Percentiles rank a stretch among this genome's conserved stretches.
Conservation (phyloP, 2,113 vertebrate genomes). For the Gymnarchus niloticus region DNA sequence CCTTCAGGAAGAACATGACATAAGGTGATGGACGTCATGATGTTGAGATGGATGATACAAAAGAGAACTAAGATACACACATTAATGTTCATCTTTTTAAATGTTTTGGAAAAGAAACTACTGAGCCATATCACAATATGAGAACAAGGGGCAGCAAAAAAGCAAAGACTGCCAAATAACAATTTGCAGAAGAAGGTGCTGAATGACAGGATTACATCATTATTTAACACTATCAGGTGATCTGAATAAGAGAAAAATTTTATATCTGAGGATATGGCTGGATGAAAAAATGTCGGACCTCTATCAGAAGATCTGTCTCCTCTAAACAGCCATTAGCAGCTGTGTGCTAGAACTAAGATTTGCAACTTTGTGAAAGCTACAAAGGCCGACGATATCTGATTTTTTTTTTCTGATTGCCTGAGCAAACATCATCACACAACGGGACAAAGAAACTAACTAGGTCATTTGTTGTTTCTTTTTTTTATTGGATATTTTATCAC, state of each 20-base stretch:
- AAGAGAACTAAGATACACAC: conserved; percentile 24
- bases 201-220: not conserved
- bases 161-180: not conserved
- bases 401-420: conserved; percentile 3
- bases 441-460: not conserved
- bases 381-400: not conserved
- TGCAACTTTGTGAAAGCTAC: not conserved
- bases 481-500: conserved; percentile 6
- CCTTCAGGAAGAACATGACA: conserved; percentile 4
- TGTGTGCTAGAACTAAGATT: not conserved
- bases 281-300: not conserved
- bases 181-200: not conserved
- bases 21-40: not conserved
- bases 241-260: not conserved
- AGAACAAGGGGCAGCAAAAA: conserved; percentile 32
- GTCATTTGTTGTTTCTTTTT: not conserved
- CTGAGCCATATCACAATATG: conserved; percentile 63
- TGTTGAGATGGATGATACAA: not conserved
- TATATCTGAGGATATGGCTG: not conserved
- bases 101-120: conserved; percentile 52
- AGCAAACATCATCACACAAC: not conserved
- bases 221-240: not conserved
- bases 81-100: conserved; percentile 44
- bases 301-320: not conserved
- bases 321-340: not conserved